Evolutionary conservation across 2,797 vertebrate genomes (phyloP).

Genomic region (Eurystomus glaucurus): DNA sequence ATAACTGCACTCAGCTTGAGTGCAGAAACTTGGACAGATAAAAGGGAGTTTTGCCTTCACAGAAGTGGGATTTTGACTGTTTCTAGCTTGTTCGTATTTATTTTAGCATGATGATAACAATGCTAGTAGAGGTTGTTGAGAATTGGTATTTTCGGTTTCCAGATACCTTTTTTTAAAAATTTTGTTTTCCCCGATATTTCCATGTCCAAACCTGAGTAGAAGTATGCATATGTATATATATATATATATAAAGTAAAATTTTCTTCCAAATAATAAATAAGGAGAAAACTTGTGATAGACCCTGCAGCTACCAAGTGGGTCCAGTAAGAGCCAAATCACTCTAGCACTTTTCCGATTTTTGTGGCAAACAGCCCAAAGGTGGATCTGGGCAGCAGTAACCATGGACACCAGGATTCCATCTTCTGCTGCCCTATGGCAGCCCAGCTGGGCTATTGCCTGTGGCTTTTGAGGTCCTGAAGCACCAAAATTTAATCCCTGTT

Average conservation of each 20-base stretch:
- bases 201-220: background rate
- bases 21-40: background rate
- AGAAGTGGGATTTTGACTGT: background rate
- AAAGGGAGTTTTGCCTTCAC: background rate
- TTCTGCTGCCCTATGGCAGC: background rate
- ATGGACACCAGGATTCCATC: background rate
- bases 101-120: background rate
- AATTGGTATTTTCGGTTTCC: background rate
- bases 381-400: accelerated
- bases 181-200: background rate
- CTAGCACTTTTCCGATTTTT: background rate
- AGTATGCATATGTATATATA: background rate
- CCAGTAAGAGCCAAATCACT: background rate
- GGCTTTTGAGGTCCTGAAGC: background rate
- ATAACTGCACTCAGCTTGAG: background rate
- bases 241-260: background rate
- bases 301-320: background rate
- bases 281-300: background rate
- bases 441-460: background rate
- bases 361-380: background rate
- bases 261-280: background rate
- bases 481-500: background rate
- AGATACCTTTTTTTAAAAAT: background rate
- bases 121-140: background rate
- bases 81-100: constrained; percentile 6